Evolutionary conservation across 2,797 vertebrate genomes (phyloP).

Genomic region (Eospalax fontanierii): DNA sequence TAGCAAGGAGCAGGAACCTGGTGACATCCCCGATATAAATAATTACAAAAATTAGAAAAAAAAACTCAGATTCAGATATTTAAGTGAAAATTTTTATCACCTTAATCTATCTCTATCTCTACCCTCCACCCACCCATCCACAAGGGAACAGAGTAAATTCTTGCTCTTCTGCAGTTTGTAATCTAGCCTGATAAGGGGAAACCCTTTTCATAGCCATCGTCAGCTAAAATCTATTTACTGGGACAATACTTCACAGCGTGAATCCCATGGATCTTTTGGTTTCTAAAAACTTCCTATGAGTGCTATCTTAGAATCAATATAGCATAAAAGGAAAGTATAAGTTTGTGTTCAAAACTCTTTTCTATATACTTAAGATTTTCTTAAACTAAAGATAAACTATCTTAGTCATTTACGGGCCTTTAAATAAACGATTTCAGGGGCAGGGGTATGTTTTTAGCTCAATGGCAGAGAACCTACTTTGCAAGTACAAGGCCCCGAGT

Average conservation of each 20-base stretch:
- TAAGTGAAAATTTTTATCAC: neutral
- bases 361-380: neutral
- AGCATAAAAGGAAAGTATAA: neutral
- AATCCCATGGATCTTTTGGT: neutral
- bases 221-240: neutral
- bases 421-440: constrained; percentile 1
- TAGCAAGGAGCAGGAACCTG: constrained; percentile 15
- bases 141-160: constrained; percentile 11
- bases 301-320: neutral
- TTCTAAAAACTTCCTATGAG: neutral
- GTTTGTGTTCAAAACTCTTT: neutral
- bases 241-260: neutral
- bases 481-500: neutral
- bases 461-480: neutral
- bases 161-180: neutral
- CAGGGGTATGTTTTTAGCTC: neutral
- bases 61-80: constrained; percentile 20
- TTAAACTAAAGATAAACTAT: neutral
- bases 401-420: neutral
- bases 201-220: neutral
- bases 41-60: constrained; percentile 26
- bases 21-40: neutral
- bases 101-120: neutral
- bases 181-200: neutral
- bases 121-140: too few relatives aligned